Evolutionary conservation across 2,888 invertebrate genomes (phyloP).

Genomic region (Pachymerium ferrugineum): DNA sequence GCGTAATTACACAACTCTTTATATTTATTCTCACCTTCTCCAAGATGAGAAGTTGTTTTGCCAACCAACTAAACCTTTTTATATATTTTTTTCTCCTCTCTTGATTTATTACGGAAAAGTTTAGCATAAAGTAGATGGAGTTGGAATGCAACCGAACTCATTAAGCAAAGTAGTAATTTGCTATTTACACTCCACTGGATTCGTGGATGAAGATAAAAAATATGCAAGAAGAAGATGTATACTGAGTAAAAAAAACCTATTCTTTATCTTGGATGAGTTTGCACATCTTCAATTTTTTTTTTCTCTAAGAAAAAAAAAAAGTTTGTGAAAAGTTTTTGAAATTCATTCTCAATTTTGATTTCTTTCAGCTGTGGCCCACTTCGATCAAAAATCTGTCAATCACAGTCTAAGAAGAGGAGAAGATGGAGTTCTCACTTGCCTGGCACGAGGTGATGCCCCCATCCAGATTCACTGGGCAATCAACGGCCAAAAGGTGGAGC

Average conservation of each 20-base stretch:
- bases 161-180: constrained; percentile 11
- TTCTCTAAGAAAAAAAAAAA: neutral
- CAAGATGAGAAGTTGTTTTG: neutral
- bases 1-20: constrained; percentile 2
- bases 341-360: too few relatives aligned
- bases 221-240: neutral
- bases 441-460: constrained; percentile 31
- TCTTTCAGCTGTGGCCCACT: constrained; percentile 29
- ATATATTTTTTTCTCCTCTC: neutral
- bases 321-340: too few relatives aligned
- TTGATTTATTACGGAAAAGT: neutral
- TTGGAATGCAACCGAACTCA: neutral
- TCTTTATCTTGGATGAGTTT: neutral
- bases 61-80: too few relatives aligned
- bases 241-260: neutral
- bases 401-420: constrained; percentile 28
- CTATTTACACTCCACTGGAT: constrained; percentile 10
- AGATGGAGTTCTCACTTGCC: neutral
- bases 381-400: constrained; percentile 32
- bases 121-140: neutral
- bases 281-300: neutral
- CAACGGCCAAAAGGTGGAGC: constrained; percentile 23
- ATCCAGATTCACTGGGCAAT: constrained; percentile 26
- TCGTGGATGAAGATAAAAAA: neutral
- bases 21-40: neutral